These are phyloP conservation scores for Melieria picta DNA, from an alignment of 2,888 invertebrate genomes.

Conservation along the genomic window DNA sequence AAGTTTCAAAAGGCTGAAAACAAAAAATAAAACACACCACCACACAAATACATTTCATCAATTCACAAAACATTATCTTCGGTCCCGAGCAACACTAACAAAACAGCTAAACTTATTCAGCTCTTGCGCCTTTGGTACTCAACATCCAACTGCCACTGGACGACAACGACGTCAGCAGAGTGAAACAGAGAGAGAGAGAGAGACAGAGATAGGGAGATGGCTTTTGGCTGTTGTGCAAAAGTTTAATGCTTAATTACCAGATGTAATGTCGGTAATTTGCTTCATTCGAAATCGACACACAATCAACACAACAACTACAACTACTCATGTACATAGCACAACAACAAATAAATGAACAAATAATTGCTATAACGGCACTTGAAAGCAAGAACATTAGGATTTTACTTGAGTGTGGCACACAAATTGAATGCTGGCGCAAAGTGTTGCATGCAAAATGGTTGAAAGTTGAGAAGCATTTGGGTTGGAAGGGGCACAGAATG, in stretches of 20 bases:
- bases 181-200: no score
- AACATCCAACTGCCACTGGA: background rate
- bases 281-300: constrained; percentile 39
- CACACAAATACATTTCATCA: no score
- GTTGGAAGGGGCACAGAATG: no score
- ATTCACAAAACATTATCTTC: no score
- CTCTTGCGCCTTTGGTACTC: constrained; percentile 7
- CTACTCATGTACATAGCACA: background rate
- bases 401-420: no score
- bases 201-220: no score
- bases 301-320: constrained; percentile 26
- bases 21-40: no score
- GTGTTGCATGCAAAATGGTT: no score
- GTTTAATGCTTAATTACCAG: constrained; percentile 47
- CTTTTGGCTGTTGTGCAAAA: constrained; percentile 16
- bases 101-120: background rate
- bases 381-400: no score
- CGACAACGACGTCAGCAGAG: background rate
- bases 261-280: constrained; percentile 49
- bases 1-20: background rate
- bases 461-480: no score
- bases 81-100: no score
- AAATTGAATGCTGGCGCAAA: no score
- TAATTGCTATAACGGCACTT: background rate
- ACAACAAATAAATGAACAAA: background rate